Conservation (phyloP, 2,797 vertebrate species). For the Xyrichtys novacula region DNA sequence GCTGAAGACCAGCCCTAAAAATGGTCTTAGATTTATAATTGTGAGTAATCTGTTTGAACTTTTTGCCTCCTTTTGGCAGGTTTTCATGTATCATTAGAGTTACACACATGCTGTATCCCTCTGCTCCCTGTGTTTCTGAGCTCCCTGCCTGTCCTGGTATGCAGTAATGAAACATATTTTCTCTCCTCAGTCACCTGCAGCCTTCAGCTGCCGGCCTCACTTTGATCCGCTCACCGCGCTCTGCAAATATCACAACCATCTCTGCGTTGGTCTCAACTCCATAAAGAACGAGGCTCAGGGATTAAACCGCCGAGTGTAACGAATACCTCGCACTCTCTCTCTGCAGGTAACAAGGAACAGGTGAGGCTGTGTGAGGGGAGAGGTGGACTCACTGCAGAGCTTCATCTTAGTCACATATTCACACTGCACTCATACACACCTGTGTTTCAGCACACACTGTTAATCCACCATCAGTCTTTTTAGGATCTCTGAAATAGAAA, state of each 20-base stretch:
- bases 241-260: conserved; percentile 70
- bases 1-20: too few species aligned
- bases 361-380: conserved; percentile 52
- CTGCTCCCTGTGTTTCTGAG: conserved; percentile 33
- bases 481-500: neutral
- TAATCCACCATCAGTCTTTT: too few species aligned
- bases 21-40: too few species aligned
- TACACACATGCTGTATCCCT: neutral
- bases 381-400: neutral
- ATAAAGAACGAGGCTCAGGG: conserved; percentile 56
- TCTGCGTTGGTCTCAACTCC: conserved; percentile 60
- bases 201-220: conserved; percentile 63
- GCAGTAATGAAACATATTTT: conserved; percentile 78
- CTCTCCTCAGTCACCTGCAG: conserved; percentile 75
- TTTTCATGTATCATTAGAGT: neutral
- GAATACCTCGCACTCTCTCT: conserved; percentile 60
- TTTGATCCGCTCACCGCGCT: conserved; percentile 71
- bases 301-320: conserved; percentile 64
- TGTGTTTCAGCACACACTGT: neutral
- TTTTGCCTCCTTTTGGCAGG: too few species aligned
- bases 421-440: neutral
- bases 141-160: conserved; percentile 54
- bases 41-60: too few species aligned
- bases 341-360: conserved; percentile 67
- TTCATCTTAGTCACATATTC: neutral